Percentiles rank a stretch among this genome's conserved stretches.
phyloP scores from a whole-genome alignment of 2,797 vertebrate genomes.

The Brachyalestes nurse region DNA sequence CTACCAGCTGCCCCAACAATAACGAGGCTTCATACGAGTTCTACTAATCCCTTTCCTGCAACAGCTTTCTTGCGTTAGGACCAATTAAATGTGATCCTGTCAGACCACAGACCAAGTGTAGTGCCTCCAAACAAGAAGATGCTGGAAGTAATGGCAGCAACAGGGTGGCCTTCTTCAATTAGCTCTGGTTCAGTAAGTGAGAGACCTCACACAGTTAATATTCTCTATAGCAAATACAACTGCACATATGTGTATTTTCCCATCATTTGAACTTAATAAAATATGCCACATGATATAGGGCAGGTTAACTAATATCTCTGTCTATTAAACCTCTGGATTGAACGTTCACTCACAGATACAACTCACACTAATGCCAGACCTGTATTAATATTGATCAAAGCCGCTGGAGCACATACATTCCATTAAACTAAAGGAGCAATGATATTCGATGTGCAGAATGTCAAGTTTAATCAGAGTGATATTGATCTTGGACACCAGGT shows the following conservation, averaged over 20 bases:
- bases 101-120: constrained; percentile 7
- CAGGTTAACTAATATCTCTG: constrained; percentile 33
- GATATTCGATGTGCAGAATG: constrained; percentile 50
- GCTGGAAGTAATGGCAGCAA: constrained; percentile 8
- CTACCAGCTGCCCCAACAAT: background rate
- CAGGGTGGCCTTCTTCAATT: constrained; percentile 16
- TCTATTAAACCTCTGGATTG: constrained; percentile 27
- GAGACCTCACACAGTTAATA: background rate
- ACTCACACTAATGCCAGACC: constrained; percentile 28
- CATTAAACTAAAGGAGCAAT: constrained; percentile 46
- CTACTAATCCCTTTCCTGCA: background rate
- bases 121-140: constrained; percentile 12
- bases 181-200: constrained; percentile 20
- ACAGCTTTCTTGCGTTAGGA: constrained; percentile 4
- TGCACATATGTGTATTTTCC: background rate
- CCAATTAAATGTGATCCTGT: constrained; percentile 12
- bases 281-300: background rate
- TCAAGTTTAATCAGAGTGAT: constrained; percentile 50
- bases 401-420: constrained; percentile 38
- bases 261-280: constrained; percentile 36
- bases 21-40: background rate
- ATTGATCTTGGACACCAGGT: constrained; percentile 48
- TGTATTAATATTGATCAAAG: constrained; percentile 50
- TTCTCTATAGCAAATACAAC: background rate
- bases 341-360: constrained; percentile 26